Evolutionary conservation across 2,113 vertebrate genomes (phyloP), one percentile per base, ranked within the genome.

Genomic region (Dissostichus mawsoni): DNA sequence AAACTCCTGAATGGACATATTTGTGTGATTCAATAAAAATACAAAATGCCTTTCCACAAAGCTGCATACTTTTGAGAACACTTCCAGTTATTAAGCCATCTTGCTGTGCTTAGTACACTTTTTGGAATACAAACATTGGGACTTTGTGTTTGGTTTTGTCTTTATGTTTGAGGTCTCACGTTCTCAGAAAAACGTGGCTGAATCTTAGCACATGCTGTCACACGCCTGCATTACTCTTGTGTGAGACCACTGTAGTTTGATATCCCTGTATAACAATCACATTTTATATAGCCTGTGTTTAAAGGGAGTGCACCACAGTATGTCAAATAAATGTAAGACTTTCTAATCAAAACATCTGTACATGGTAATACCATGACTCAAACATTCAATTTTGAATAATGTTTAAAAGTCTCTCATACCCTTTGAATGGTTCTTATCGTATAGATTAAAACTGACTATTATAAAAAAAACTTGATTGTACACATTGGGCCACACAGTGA

Each of bases 241-340:
- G 65, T 52, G 56, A 74, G 23, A 23, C 29, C 45, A 48, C 11
- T 63, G 59, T 58, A 14, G 41, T 63, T 47, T 69, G 16, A 51
- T 1, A 63, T 62, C 44, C 13, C 55, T 51, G 45, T 53, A 55
- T 66, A 58, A 77, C 52, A 52, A 63, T 56, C 69, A 47, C 14
- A 33, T 62, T 6, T 36, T 20, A 17, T 29, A 23, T 3, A 17
- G 11, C n/a, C 41, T 45, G 20, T 50, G 41, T 83, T 87, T 80
- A 82, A 85, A 86, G 75, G 61, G 65, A 51, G 29, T 71, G 11
- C 29, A 47, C 59, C 12, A 33, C 76, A 63, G 20, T 63, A 82
- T 84, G 78, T 66, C 87, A 71, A 74, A 85, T 69, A 16, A 2
- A 33, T 57, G 82, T 66, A 11, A 48, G 25, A 52, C 50, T 64